phyloP scores from a whole-genome alignment of 2,888 invertebrate species.

The Meiosimyza decipiens region DNA sequence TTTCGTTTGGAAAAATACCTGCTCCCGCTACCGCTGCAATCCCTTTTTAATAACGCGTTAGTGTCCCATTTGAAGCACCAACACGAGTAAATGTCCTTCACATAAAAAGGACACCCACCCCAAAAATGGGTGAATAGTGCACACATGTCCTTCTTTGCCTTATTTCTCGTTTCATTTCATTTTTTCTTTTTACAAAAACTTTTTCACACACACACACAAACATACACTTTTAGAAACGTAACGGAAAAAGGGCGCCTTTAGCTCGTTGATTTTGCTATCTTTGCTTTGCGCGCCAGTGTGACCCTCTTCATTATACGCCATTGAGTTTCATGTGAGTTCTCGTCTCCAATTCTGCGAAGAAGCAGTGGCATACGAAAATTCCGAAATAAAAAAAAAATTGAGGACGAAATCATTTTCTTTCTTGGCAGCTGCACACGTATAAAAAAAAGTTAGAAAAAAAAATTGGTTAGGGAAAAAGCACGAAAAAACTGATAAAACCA shows the following conservation, averaged over 20 bases:
- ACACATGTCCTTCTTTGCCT: slow-evolving; percentile 10
- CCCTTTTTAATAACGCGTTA: slow-evolving; percentile 26
- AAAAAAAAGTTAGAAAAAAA: not conserved
- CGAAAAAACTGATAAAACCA: not conserved
- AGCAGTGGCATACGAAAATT: not conserved
- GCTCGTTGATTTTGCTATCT: slow-evolving; percentile 14
- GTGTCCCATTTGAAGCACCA: slow-evolving; percentile 23
- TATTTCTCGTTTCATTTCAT: no score
- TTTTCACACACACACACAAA: no score
- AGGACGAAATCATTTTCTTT: slow-evolving; percentile 15
- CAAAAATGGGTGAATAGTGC: not conserved
- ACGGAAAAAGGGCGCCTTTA: slow-evolving; percentile 21
- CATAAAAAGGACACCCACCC: no score
- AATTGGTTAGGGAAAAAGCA: not conserved
- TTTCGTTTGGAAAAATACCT: no score
- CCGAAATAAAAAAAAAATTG: not conserved
- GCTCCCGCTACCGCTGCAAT: not conserved
- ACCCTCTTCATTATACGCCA: slow-evolving; percentile 35
- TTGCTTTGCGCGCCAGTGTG: slow-evolving; percentile 19
- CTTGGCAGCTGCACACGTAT: slow-evolving; percentile 28
- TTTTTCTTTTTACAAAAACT: not conserved
- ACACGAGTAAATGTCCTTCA: not conserved
- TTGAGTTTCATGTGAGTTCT: slow-evolving; percentile 32
- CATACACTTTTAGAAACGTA: no score
- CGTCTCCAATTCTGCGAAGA: slow-evolving; percentile 26